Evolutionary conservation across 2,113 vertebrate species (phyloP), one percentile per base, ranked within the genome.

Genomic region (Strix aluco): DNA sequence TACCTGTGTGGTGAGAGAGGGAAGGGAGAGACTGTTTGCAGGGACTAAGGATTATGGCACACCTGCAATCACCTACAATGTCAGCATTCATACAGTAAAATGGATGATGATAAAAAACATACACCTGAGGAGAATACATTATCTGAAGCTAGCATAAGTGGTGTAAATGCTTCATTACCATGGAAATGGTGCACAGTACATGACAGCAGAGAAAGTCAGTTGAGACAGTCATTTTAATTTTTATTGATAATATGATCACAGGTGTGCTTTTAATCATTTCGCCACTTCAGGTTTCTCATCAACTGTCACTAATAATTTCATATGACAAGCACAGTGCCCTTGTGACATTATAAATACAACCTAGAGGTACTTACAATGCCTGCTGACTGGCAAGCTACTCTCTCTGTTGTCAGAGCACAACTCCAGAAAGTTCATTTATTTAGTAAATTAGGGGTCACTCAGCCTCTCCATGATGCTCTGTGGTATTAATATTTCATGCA

Each of bases 171-270:
- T 92, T 97, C 85, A 96, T 98, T 97, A 85, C 90, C 87, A 86
- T 96, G 88, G 74, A 95, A 97, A 95, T 65, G 49, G 40, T 72
- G 40, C 59, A 90, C 11, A 86, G 49, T 86, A 93, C 69, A 91
- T 87, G 95, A 95, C 94, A 97, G 88, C 51, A 95, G 40, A 86
- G 79, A 73, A 93, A 92, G 46, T 86, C 42, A 51, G 29, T 78
- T 90, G 67, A 97, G 83, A 96, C 69, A 95, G 69, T 40, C 26
- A 70, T 96, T 97, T 97, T 98, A 96, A 96, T 97, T 97, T 97
- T 97, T 97, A 98, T 96, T 94, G 97, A 96, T 97, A 96, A 92
- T 96, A 93, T 70, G 95, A 95, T 97, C 95, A 85, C 97, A 97
- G 92, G 85, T 97, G 94, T 94, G 90, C 67, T 98, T 97, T 96